phyloP scores from a whole-genome alignment of 2,888 invertebrate genomes.

The Eulithis testata region DNA sequence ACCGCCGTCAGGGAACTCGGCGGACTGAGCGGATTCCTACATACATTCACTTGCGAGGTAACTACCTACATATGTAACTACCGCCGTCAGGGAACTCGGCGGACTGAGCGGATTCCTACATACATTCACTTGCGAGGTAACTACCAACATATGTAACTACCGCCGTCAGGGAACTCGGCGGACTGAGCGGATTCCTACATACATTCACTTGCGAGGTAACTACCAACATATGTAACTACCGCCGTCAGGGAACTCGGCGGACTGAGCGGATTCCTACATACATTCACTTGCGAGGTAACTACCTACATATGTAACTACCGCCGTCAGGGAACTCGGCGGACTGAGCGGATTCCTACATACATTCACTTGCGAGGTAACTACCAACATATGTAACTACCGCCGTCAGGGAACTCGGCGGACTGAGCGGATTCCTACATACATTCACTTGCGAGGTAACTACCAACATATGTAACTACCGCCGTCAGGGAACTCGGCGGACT shows the following conservation, averaged over 20 bases:
- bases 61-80: constrained; percentile 81
- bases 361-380: constrained; percentile 92
- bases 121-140: constrained; percentile 94
- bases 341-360: constrained; percentile 97
- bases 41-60: constrained; percentile 96
- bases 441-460: constrained; percentile 92
- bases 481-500: constrained; percentile 95
- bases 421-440: constrained; percentile 97
- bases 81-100: constrained; percentile 94
- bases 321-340: constrained; percentile 94
- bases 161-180: constrained; percentile 94
- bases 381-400: constrained; percentile 88
- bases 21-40: constrained; percentile 97
- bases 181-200: constrained; percentile 97
- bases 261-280: constrained; percentile 96
- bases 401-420: constrained; percentile 94
- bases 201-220: constrained; percentile 94
- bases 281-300: constrained; percentile 93
- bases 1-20: constrained; percentile 95
- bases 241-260: constrained; percentile 95
- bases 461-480: constrained; percentile 88
- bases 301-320: constrained; percentile 87
- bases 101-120: constrained; percentile 98
- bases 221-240: constrained; percentile 85
- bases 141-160: constrained; percentile 85